These are phyloP conservation scores for Lathronympha strigana DNA, from an alignment of 2,888 invertebrate species.

Conservation along the genomic window DNA sequence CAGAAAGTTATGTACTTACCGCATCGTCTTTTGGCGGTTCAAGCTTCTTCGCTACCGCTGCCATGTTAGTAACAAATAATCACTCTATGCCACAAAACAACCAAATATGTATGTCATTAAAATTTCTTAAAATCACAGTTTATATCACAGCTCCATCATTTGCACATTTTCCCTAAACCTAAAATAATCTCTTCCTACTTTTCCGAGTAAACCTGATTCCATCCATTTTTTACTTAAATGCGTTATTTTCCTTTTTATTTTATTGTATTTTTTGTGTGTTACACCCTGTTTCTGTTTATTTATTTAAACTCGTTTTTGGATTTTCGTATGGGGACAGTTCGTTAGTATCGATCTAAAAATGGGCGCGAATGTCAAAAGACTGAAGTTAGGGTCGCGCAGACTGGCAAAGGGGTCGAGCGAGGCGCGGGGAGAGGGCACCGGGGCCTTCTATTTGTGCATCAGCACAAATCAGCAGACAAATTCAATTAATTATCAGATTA, in stretches of 20 bases:
- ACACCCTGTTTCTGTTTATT: conserved; percentile 53
- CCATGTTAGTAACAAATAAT: conserved; percentile 69
- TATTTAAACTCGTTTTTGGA: conserved; percentile 49
- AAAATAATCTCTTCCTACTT: conserved; percentile 38
- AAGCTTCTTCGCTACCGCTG: conserved; percentile 71
- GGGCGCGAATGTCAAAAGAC: conserved; percentile 83
- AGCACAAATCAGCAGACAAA: conserved; percentile 81
- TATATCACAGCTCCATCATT: conserved; percentile 60
- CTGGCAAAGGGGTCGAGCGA: conserved; percentile 25
- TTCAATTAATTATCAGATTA: conserved; percentile 84
- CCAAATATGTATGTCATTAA: conserved; percentile 47
- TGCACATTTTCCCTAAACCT: conserved; percentile 46
- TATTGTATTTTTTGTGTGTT: conserved; percentile 52
- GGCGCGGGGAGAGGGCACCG: conserved; percentile 56
- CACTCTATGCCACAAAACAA: conserved; percentile 73
- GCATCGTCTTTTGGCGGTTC: conserved; percentile 56
- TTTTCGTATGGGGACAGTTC: conserved; percentile 70
- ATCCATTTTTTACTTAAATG: conserved; percentile 58
- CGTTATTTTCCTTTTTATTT: conserved; percentile 50
- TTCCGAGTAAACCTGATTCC: conserved; percentile 39
- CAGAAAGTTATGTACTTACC: conserved; percentile 65
- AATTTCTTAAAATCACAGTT: conserved; percentile 51
- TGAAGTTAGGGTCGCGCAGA: conserved; percentile 71
- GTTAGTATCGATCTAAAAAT: conserved; percentile 79
- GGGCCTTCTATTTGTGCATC: conserved; percentile 77